Conservation (phyloP, 2,797 vertebrate species). For the Falco rusticolus region DNA sequence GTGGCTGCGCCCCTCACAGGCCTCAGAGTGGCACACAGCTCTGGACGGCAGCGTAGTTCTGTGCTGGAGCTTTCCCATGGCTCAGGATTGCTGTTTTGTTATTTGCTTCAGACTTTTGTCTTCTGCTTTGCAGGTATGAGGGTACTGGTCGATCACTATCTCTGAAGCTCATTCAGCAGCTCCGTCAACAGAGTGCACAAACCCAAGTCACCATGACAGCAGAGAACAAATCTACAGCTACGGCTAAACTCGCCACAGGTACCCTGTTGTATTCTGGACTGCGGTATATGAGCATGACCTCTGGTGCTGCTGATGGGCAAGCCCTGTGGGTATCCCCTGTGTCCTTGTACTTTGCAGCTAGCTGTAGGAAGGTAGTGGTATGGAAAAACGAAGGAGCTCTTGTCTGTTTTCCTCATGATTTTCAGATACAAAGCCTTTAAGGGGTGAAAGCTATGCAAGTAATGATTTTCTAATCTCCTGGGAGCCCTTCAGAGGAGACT, state of each 20-base stretch:
- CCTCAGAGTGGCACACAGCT: neutral
- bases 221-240: conserved; percentile 87
- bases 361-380: neutral
- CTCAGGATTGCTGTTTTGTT: neutral
- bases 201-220: conserved; percentile 89
- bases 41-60: neutral
- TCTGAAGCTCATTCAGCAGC: conserved; percentile 95
- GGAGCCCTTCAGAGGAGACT: neutral
- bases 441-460: neutral
- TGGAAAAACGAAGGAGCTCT: neutral
- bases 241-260: conserved; percentile 89
- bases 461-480: neutral
- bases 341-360: neutral
- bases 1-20: neutral
- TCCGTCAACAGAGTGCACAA: conserved; percentile 92
- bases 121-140: conserved; percentile 84
- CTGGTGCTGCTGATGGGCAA: neutral
- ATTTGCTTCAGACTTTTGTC: neutral
- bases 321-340: fast-evolving
- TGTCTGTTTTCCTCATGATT: neutral
- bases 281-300: fast-evolving
- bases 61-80: neutral
- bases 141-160: conserved; percentile 96
- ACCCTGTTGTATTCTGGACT: neutral
- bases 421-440: neutral